Evolutionary conservation across 2,797 vertebrate genomes (phyloP).

Genomic region (Notolabrus celidotus): DNA sequence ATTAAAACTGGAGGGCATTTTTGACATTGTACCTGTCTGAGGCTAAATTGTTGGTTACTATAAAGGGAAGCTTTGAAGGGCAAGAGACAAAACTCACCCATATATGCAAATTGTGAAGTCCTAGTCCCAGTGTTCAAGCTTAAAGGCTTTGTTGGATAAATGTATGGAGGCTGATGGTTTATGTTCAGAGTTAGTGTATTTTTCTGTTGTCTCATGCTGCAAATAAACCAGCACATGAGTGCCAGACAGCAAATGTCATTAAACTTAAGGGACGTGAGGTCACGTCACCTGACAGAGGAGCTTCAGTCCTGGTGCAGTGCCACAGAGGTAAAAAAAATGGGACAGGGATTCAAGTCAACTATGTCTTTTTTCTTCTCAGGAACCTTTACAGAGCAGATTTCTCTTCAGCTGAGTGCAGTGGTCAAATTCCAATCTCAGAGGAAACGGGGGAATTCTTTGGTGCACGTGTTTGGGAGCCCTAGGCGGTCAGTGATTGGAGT

Average conservation of each 20-base stretch:
- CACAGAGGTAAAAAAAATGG: slow-evolving; percentile 9
- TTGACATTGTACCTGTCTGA: slow-evolving; percentile 8
- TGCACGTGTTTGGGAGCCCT: slow-evolving; percentile 65
- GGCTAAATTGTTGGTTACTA: not conserved
- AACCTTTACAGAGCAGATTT: slow-evolving; percentile 32
- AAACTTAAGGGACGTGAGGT: slow-evolving; percentile 52
- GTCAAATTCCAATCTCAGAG: slow-evolving; percentile 70
- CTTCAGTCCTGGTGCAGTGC: slow-evolving; percentile 10
- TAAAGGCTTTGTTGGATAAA: slow-evolving; percentile 28
- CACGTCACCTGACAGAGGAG: slow-evolving; percentile 68
- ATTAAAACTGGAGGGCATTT: slow-evolving; percentile 10
- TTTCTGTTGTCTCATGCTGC: slow-evolving; percentile 44
- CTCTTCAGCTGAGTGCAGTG: slow-evolving; percentile 36
- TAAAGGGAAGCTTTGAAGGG: not conserved
- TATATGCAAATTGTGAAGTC: slow-evolving; percentile 22
- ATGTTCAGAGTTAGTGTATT: slow-evolving; percentile 15
- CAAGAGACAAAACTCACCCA: slow-evolving; percentile 7
- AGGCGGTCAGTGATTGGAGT: slow-evolving; percentile 50
- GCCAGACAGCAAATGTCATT: slow-evolving; percentile 70
- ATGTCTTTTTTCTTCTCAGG: slow-evolving; percentile 28
- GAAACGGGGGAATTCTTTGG: slow-evolving; percentile 71
- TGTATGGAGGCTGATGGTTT: slow-evolving; percentile 19
- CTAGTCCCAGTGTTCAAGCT: not conserved
- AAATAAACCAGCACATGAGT: slow-evolving; percentile 65
- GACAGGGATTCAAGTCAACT: slow-evolving; percentile 26